phyloP scores from a whole-genome alignment of 1,140 invertebrate species.

The Plutomurus gul region DNA sequence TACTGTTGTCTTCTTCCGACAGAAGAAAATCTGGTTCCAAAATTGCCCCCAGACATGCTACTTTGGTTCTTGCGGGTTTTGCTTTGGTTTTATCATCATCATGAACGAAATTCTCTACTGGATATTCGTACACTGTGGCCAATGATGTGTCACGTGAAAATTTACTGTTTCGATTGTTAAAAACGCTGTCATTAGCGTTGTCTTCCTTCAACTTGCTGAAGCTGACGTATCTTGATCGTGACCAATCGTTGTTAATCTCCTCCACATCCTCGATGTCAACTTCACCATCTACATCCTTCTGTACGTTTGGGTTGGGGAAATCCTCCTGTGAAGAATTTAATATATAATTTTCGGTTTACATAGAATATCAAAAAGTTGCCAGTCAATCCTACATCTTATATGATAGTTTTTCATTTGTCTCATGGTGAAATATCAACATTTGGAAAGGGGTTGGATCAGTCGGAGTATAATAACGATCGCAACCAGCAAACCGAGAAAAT shows the following conservation, averaged over 20 bases:
- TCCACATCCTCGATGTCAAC: slow-evolving; percentile 28
- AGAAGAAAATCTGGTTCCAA: neutral
- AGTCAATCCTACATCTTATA: too few species aligned
- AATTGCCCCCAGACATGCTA: neutral
- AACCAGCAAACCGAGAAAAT: too few species aligned
- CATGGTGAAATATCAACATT: too few species aligned
- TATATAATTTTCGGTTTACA: neutral
- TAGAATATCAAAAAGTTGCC: too few species aligned
- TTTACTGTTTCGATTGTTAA: neutral
- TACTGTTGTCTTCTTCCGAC: neutral
- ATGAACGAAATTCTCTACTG: neutral
- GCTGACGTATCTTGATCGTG: too few species aligned
- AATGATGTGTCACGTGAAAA: neutral
- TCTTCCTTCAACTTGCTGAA: too few species aligned
- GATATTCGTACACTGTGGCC: neutral
- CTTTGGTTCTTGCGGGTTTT: neutral
- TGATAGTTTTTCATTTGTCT: too few species aligned
- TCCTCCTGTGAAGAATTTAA: neutral
- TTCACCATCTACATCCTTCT: neutral
- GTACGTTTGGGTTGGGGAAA: neutral
- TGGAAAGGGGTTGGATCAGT: too few species aligned
- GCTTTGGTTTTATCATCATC: neutral
- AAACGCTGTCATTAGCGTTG: neutral
- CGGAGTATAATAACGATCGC: too few species aligned
- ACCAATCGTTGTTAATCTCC: neutral